These are phyloP conservation scores for Chionis minor DNA, from an alignment of 2,113 vertebrate species.

Conservation along the genomic window DNA sequence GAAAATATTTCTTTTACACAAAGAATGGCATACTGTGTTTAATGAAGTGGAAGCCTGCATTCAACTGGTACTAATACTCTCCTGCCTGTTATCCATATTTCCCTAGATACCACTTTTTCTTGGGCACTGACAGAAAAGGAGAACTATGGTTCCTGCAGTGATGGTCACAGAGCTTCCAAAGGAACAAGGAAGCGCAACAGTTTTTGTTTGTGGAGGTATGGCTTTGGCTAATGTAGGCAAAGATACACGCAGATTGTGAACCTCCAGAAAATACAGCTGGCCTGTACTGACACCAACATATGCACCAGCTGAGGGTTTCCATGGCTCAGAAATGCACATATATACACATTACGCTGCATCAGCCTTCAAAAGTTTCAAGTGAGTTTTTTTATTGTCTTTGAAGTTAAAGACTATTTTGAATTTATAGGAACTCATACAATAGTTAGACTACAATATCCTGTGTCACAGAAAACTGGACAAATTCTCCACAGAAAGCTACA, in stretches of 20 bases:
- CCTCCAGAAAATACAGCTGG: background rate
- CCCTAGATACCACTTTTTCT: background rate
- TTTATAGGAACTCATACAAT: background rate
- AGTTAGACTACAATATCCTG: background rate
- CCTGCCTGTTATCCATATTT: background rate
- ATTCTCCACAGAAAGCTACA: background rate
- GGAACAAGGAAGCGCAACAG: too few species aligned
- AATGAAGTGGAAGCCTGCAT: background rate
- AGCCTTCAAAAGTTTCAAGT: background rate
- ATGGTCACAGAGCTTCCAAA: accelerated
- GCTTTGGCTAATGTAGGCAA: too few species aligned
- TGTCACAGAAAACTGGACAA: background rate
- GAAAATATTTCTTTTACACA: background rate
- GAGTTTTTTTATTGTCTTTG: background rate
- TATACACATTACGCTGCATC: accelerated
- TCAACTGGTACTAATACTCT: background rate
- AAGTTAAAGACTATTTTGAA: background rate
- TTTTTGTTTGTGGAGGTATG: too few species aligned
- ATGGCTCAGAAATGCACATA: background rate
- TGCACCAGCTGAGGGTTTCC: background rate
- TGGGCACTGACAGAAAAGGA: background rate
- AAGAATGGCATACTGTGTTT: background rate
- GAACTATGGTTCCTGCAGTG: background rate
- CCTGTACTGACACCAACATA: background rate
- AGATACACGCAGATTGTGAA: accelerated